Conservation (phyloP, 2,113 vertebrate species). For the Empidonax traillii region DNA sequence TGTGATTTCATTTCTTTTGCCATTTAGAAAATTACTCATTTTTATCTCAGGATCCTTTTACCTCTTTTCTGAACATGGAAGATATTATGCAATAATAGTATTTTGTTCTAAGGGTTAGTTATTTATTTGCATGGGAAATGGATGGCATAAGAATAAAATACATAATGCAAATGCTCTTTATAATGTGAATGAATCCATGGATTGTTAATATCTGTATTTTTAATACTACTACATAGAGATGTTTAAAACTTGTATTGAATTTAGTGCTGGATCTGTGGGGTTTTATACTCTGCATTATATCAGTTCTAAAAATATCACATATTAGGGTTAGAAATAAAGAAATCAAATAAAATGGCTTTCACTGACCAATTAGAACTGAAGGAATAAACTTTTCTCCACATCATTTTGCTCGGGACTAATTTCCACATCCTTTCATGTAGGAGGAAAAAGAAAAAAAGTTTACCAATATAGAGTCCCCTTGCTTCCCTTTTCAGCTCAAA, state of each 20-base stretch:
- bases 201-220: neutral
- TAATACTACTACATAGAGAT: neutral
- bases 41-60: neutral
- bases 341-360: neutral
- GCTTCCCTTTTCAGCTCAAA: neutral
- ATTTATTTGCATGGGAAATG: neutral
- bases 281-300: neutral
- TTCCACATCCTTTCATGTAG: neutral
- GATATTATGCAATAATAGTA: neutral
- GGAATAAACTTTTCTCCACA: neutral
- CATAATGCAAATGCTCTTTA: neutral
- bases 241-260: neutral
- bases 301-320: neutral
- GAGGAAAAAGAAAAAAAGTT: neutral
- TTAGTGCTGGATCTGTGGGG: neutral
- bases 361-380: neutral
- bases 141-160: neutral
- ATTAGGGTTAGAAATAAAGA: neutral
- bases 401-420: neutral
- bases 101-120: neutral
- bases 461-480: accelerated
- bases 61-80: neutral
- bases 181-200: neutral
- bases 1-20: neutral
- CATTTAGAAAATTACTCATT: neutral